Conservation (phyloP, 2,888 invertebrate genomes). For the Diarsia brunnea region DNA sequence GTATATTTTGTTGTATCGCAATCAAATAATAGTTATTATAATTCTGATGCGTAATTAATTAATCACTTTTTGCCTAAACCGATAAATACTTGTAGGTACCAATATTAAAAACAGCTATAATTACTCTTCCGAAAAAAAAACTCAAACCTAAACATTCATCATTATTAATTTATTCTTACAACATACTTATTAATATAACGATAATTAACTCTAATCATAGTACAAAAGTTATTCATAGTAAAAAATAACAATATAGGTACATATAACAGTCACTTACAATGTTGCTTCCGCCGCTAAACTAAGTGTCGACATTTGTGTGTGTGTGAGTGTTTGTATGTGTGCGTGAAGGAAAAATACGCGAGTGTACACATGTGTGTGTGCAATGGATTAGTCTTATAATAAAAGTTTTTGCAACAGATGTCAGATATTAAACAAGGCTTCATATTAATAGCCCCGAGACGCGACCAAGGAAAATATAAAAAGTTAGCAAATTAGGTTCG, state of each 20-base stretch:
- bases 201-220: conserved; percentile 49
- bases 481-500: conserved; percentile 87
- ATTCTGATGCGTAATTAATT: conserved; percentile 16
- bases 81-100: conserved; percentile 1
- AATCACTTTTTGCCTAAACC: neutral
- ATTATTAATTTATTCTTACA: conserved; percentile 40
- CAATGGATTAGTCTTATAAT: conserved; percentile 91
- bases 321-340: conserved; percentile 64
- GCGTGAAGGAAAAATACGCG: conserved; percentile 69
- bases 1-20: neutral
- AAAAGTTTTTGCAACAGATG: conserved; percentile 91
- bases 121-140: conserved; percentile 36
- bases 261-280: conserved; percentile 77
- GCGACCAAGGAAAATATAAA: conserved; percentile 87
- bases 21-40: conserved; percentile 22
- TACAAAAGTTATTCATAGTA: conserved; percentile 19
- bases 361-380: conserved; percentile 80
- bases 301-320: conserved; percentile 77
- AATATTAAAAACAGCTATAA: conserved; percentile 25
- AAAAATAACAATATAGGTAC: conserved; percentile 44
- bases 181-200: conserved; percentile 18
- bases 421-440: conserved; percentile 90
- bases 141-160: conserved; percentile 33
- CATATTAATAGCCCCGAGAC: conserved; percentile 88
- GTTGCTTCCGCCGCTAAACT: conserved; percentile 82